Evolutionary conservation across 1,140 invertebrate species (phyloP).

Genomic region (Carposina sasakii): DNA sequence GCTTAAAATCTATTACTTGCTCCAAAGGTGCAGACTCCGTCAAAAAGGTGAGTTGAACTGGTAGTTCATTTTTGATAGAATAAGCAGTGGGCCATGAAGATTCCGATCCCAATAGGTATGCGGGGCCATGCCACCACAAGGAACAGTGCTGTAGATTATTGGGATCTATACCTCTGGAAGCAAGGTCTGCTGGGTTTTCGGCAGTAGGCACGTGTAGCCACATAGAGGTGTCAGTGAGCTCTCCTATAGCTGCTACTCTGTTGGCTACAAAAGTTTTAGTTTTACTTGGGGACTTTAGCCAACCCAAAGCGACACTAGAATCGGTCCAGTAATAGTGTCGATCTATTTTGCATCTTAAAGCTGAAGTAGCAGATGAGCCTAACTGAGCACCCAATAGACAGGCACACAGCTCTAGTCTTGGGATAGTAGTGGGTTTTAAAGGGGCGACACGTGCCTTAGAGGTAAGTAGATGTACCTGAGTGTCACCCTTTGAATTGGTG

Average conservation of each 20-base stretch:
- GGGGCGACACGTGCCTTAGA: too few relatives aligned
- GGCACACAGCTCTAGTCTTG: too few relatives aligned
- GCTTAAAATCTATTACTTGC: constrained; percentile 14
- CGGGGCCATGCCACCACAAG: constrained; percentile 26
- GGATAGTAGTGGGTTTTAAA: too few relatives aligned
- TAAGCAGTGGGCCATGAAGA: constrained; percentile 17
- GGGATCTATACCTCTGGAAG: constrained; percentile 33
- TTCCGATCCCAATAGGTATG: constrained; percentile 9
- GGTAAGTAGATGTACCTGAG: too few relatives aligned
- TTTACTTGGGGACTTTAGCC: constrained; percentile 34
- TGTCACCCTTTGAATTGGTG: too few relatives aligned
- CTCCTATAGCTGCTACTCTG: constrained; percentile 41
- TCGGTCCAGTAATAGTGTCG: constrained; percentile 31
- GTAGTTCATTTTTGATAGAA: too few relatives aligned
- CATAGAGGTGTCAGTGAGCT: constrained; percentile 11
- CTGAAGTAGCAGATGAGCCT: neutral
- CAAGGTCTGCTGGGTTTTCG: constrained; percentile 47
- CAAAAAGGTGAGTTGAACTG: too few relatives aligned
- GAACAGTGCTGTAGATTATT: constrained; percentile 16
- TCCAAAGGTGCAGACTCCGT: too few relatives aligned
- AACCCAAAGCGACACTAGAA: constrained; percentile 48
- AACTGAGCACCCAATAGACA: constrained; percentile 13
- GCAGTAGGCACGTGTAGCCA: constrained; percentile 41
- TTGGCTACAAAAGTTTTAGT: constrained; percentile 56
- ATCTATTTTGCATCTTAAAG: constrained; percentile 4